These are phyloP conservation scores for Neopipo cinnamomea DNA, from an alignment of 2,113 vertebrate genomes.

Conservation along the genomic window DNA sequence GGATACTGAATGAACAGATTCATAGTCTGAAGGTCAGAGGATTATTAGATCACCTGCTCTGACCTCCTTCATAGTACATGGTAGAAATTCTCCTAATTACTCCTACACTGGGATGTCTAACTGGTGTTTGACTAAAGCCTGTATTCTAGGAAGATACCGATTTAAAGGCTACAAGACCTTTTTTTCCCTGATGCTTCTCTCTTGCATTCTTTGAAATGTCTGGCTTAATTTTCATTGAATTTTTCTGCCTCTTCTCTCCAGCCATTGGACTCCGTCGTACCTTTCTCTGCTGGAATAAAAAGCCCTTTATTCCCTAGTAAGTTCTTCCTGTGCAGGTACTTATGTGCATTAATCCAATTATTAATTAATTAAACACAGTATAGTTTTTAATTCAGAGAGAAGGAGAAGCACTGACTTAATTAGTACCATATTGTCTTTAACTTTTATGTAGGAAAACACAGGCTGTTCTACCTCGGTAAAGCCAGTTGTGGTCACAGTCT, in stretches of 20 bases:
- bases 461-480: neutral
- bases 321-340: neutral
- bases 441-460: neutral
- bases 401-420: neutral
- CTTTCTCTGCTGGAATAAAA: neutral
- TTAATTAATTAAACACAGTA: neutral
- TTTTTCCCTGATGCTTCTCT: neutral
- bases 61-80: neutral
- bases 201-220: neutral
- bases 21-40: neutral
- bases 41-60: neutral
- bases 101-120: neutral
- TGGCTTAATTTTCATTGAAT: neutral
- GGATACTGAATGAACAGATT: neutral
- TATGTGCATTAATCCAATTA: neutral
- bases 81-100: neutral
- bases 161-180: neutral
- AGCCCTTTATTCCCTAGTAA: neutral
- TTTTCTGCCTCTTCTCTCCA: neutral
- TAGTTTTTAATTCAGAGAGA: neutral
- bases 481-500: neutral
- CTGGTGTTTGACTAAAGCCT: neutral
- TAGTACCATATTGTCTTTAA: neutral
- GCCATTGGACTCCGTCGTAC: neutral
- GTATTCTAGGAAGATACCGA: neutral